Percentiles rank a stretch among this genome's conserved stretches.
These are phyloP conservation scores for Heliconius hortense DNA, from an alignment of 2,888 invertebrate genomes.

Conservation along the genomic window DNA sequence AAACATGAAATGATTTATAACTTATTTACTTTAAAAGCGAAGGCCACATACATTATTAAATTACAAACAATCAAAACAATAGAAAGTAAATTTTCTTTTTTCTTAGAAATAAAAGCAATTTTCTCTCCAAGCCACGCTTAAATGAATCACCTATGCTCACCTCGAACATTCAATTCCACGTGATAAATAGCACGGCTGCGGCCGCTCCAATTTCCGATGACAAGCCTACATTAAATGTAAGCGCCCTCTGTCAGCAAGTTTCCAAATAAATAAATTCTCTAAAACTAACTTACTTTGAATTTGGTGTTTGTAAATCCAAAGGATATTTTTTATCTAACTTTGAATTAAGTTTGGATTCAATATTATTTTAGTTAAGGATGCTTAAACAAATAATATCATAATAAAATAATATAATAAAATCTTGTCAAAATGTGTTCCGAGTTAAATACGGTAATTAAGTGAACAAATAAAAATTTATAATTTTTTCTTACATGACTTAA, in stretches of 20 bases:
- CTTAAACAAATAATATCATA: no score
- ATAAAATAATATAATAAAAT: no score
- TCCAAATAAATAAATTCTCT: slow-evolving; percentile 23
- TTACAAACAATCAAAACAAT: neutral
- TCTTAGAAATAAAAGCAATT: slow-evolving; percentile 32
- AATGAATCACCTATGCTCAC: slow-evolving; percentile 49
- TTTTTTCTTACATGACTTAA: neutral
- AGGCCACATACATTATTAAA: neutral
- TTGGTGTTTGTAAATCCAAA: neutral
- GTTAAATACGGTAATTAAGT: no score
- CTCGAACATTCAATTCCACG: slow-evolving; percentile 67
- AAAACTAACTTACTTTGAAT: slow-evolving; percentile 1
- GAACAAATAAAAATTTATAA: no score
- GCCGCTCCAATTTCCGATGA: slow-evolving; percentile 74
- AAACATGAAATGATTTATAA: no score
- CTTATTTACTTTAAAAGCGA: neutral
- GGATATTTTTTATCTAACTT: neutral
- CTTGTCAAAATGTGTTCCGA: no score
- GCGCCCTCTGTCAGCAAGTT: slow-evolving; percentile 71
- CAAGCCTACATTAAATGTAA: slow-evolving; percentile 77
- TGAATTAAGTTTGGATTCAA: neutral
- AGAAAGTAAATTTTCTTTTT: neutral
- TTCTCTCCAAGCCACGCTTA: slow-evolving; percentile 40
- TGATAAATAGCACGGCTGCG: slow-evolving; percentile 72
- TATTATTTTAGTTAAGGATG: neutral